Evolutionary conservation across 1,140 invertebrate species (phyloP), one percentile per base, ranked within the genome.

Genomic region (Pseudomyrmex dendroicus): DNA sequence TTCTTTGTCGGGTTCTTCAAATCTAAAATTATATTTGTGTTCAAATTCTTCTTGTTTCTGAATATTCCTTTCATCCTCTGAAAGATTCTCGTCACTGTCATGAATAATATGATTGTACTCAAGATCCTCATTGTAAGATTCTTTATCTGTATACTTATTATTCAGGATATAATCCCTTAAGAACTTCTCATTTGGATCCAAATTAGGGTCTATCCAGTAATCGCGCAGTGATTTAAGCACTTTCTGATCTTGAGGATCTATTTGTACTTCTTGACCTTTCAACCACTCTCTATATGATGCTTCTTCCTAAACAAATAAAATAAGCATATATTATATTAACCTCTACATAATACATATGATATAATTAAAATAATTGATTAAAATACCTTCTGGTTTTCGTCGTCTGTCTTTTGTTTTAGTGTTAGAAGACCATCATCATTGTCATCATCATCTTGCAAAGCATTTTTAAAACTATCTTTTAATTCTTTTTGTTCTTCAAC

Each of bases 21-120:
- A 99, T 87, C 99, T 96, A 93, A 99, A 99, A 94, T 99, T 99
- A 91, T 97, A 99, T 91, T 99, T 99, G 50, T 98, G 96, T 91
- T 99, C 99, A 95, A 99, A 99, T 93, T 97, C 95, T 63, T 98
- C 97, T 91, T 98, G 97, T 89, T 97, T 96, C 86, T 97, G 96
- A 15, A 98, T 95, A 84, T 96, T 95, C 85, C 96, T 94, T 91
- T 99, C 98, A 93, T 99, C 98, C 84, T 97, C 98, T 1, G 97
- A 97, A 73, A 98, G 94, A 84, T 96, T 96, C 63, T 96, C 96
- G 89, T 96, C 95, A 64, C 94, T 94, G 82, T 97, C 96, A 82
- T 97, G 95, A 44, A 97, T 93, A 83, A 96, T 95, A 89, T 97
- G 96, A 86, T 97, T 95, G 91, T 97, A 96, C 15, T 96, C 95